Evolutionary conservation across 1,140 invertebrate species (phyloP), one percentile per base, ranked within the genome.

Genomic region (Lethocerus indicus): DNA sequence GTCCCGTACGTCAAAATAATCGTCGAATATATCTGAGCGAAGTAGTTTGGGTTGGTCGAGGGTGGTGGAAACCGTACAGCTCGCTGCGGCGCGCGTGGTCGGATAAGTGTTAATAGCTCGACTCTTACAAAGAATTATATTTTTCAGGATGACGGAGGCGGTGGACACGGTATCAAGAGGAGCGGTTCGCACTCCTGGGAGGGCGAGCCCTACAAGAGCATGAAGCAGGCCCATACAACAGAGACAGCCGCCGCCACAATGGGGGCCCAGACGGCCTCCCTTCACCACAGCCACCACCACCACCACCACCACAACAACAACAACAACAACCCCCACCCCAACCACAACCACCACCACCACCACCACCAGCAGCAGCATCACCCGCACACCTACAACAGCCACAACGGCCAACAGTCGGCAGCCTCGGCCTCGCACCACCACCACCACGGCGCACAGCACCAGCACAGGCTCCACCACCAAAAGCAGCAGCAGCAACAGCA

Each of bases 151-250:
- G 47, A 55, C 32, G 24, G 52, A 35, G 52, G 62, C 59, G 53
- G 61, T 59, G 23, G 16, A 28, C 73, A 74, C 52, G 72, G 72
- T 1, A 57, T 73, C 0, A 77, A 77, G 53, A 58, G 74, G 1
- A 69, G 65, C 28, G 72, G 69, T 2, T 71, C 71, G 3, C 64
- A 71, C 48, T 72, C 70, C 1, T 70, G 70, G 66, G 72, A 75
- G 53, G 67, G 65, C 14, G 73, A 75, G 36, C 61, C 61, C 26
- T 64, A 68, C 54, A 74, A 73, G 59, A 53, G 64, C 28, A 63
- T 67, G 14, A 76, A 75, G 56, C 66, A 72, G 47, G 65, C 66
- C 36, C 64, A 70, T 40, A 21, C 25, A 12, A 26, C 28, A 1
- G 36, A 50, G 12, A 18, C 36, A 16, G 48, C 14, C 6, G 20